A percentile compares a stretch with the other conserved stretches of the same genome.
phyloP scores from a whole-genome alignment of 2,888 invertebrate genomes.

The Trissoscelio sp. region DNA sequence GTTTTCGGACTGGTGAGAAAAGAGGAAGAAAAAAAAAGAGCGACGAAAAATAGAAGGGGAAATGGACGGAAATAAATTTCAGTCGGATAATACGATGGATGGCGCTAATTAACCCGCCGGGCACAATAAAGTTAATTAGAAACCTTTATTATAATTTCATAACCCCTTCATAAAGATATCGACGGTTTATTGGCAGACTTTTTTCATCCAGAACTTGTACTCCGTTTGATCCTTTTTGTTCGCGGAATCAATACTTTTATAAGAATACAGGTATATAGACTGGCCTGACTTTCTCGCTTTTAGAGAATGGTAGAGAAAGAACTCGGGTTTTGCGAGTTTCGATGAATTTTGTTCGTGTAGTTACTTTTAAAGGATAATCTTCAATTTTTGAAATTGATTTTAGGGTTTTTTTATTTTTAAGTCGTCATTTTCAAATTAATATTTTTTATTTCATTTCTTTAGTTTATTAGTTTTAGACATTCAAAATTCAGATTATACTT shows the following conservation, averaged over 20 bases:
- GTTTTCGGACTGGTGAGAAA: too few relatives aligned
- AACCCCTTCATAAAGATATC: conserved; percentile 30
- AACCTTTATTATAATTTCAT: conserved; percentile 52
- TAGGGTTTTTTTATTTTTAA: too few relatives aligned
- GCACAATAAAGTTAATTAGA: conserved; percentile 48
- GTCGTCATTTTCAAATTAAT: too few relatives aligned
- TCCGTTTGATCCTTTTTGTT: conserved; percentile 11
- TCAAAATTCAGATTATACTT: too few relatives aligned
- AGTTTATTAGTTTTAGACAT: too few relatives aligned
- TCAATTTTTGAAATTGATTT: too few relatives aligned
- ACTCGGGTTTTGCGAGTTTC: too few relatives aligned
- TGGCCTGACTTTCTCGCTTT: background rate
- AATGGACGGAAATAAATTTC: conserved; percentile 25
- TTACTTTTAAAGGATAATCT: too few relatives aligned
- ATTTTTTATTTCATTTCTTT: too few relatives aligned
- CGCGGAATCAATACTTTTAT: conserved; percentile 39
- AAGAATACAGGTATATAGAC: background rate
- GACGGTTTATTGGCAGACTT: conserved; percentile 17
- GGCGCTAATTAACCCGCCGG: conserved; percentile 42
- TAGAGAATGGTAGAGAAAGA: too few relatives aligned
- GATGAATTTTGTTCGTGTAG: too few relatives aligned
- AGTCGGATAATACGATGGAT: background rate
- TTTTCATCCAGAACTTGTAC: conserved; percentile 1
- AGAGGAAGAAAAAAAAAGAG: background rate
- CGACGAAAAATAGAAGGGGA: background rate